phyloP scores from a whole-genome alignment of 2,888 invertebrate genomes.

The Diarsia mendica region DNA sequence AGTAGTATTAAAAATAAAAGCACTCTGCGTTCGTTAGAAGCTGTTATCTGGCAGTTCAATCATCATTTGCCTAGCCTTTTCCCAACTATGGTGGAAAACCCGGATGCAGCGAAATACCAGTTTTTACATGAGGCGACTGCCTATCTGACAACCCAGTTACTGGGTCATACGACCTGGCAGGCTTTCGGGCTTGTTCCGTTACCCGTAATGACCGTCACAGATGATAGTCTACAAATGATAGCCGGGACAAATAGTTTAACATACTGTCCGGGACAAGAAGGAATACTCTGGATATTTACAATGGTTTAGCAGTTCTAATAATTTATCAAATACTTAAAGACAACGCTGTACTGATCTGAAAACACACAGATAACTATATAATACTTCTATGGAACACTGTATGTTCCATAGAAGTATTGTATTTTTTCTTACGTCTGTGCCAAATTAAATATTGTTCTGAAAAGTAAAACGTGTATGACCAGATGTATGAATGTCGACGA shows the following conservation, averaged over 20 bases:
- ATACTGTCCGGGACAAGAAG: not conserved
- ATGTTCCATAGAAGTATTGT: not conserved
- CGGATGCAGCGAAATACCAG: not conserved
- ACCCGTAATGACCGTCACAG: too few species aligned
- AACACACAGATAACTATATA: not conserved
- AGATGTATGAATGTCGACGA: too few species aligned
- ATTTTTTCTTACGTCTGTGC: not conserved
- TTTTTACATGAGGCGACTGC: not conserved
- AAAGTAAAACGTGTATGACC: too few species aligned
- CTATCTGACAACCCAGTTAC: too few species aligned
- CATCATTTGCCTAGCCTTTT: not conserved
- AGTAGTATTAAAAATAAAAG: not conserved
- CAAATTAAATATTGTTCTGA: not conserved
- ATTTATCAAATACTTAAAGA: not conserved
- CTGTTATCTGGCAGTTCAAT: not conserved
- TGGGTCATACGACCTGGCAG: too few species aligned
- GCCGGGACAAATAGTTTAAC: not conserved
- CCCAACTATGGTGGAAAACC: not conserved
- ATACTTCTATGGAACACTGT: too few species aligned
- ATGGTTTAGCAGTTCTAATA: not conserved
- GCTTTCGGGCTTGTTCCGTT: too few species aligned
- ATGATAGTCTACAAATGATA: too few species aligned
- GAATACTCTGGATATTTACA: not conserved
- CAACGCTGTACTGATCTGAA: not conserved
- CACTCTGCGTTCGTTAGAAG: not conserved